Evolutionary conservation across 1,140 invertebrate genomes (phyloP), one percentile per base, ranked within the genome.

Genomic region (Stratiolaelaps scimitus): DNA sequence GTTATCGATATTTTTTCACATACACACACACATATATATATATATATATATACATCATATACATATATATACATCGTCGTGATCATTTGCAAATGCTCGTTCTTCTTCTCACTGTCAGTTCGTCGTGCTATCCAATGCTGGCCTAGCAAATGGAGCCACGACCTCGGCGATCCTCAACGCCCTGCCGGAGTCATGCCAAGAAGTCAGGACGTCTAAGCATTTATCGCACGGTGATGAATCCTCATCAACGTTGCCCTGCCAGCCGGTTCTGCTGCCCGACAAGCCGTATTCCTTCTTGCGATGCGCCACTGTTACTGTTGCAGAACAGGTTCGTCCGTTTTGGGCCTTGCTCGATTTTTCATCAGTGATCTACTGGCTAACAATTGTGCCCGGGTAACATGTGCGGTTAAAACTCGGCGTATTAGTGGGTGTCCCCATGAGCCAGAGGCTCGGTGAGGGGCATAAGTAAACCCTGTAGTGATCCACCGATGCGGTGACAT

Each of bases 91-190:
- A 19, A 45, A 13, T 45, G 44, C 47, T 20, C 19, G 7, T 48
- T 15, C 4, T 15, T 7, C 4, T 48, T 20, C 15, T 48, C n/a
- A 29, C 10, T 23, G 17, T 34, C 23, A 60, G 53, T 60, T 60
- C 20, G 53, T 60, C 1, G 26, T 60, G 53, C 53, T 60, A 4
- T 60, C 53, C 4, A 60, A 60, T 23, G 53, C 53, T 20, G 53
- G 53, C 15, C 23, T 60, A 23, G 53, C 34, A 15, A 60, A 60
- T 23, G 53, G 53, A 15, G 53, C 26, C 10, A 29, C 34, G 53
- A 60, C 53, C 15, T 60, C 53, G 26, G 26, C 53, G 2, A 60
- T 60, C 53, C 23, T 60, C 1, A 23, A 26, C 15, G 53, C 53
- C 1, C 23, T 60, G 26, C 53, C 53, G 26, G 53, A 60, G 1